Evolutionary conservation across 1,140 invertebrate genomes (phyloP).

Genomic region (Glossosoma conforme): DNA sequence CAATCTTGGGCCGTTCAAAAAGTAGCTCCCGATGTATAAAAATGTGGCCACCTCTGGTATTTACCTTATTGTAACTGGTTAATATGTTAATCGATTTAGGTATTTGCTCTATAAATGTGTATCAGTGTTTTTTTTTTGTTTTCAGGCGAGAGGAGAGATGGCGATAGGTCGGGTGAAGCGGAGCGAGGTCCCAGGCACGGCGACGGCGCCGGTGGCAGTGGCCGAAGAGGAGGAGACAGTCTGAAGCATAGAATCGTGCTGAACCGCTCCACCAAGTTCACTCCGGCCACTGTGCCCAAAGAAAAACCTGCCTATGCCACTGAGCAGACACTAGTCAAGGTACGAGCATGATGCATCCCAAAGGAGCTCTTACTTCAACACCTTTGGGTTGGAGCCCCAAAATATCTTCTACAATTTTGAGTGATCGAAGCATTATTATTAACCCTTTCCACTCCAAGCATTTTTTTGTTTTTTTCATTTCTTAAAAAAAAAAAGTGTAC

Average conservation of each 20-base stretch:
- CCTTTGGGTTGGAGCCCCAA: too few species aligned
- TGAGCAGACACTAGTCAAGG: slow-evolving; percentile 47
- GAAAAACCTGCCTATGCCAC: slow-evolving; percentile 33
- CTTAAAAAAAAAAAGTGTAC: not conserved
- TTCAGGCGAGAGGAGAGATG: slow-evolving; percentile 8
- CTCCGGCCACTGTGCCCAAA: slow-evolving; percentile 34
- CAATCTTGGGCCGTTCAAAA: too few species aligned
- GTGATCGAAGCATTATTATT: too few species aligned
- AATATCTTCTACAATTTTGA: too few species aligned
- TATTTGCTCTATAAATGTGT: too few species aligned
- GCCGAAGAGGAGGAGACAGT: not conserved
- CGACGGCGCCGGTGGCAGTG: slow-evolving; percentile 1
- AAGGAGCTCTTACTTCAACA: too few species aligned
- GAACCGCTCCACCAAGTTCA: slow-evolving; percentile 30
- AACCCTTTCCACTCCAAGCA: too few species aligned
- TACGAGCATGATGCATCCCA: slow-evolving; percentile 11
- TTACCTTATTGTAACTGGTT: too few species aligned
- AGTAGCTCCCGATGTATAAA: too few species aligned
- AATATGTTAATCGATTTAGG: too few species aligned
- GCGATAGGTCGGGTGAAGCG: not conserved
- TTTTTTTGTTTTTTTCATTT: not conserved
- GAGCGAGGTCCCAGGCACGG: not conserved
- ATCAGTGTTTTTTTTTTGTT: not conserved
- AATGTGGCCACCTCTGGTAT: too few species aligned
- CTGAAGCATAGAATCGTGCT: slow-evolving; percentile 25